Percentiles rank a stretch among this genome's conserved stretches.
These are phyloP conservation scores for Caiman crocodilus DNA, from an alignment of 2,797 vertebrate genomes.

Conservation along the genomic window DNA sequence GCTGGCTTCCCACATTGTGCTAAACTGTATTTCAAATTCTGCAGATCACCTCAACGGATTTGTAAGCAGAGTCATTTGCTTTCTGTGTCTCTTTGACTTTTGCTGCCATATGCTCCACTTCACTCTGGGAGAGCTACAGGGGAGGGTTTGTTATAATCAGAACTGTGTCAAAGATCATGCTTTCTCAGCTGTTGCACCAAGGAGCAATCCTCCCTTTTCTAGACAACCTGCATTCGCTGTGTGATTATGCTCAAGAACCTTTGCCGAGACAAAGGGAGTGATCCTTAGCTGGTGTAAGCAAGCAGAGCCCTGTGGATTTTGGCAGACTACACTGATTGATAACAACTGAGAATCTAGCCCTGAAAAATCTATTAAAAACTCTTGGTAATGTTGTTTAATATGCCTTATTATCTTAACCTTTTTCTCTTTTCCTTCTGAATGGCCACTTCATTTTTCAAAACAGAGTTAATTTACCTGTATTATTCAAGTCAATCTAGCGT, in stretches of 20 bases:
- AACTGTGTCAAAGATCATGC: conserved; percentile 54
- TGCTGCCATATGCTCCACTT: conserved; percentile 47
- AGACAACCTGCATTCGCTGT: not conserved
- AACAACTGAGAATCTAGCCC: fast-evolving
- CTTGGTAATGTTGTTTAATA: fast-evolving
- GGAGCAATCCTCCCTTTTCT: not conserved
- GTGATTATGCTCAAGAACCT: not conserved
- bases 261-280: not conserved
- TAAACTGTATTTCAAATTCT: conserved; percentile 35
- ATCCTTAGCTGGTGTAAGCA: not conserved
- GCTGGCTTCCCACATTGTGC: conserved; percentile 36
- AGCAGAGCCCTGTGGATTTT: not conserved
- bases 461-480: fast-evolving
- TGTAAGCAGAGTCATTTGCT: not conserved
- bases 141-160: conserved; percentile 13
- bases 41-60: conserved; percentile 13
- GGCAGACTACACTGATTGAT: not conserved
- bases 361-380: fast-evolving
- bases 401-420: not conserved
- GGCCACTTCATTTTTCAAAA: fast-evolving
- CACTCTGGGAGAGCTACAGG: conserved; percentile 27
- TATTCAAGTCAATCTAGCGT: not conserved
- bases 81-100: fast-evolving
- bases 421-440: fast-evolving
- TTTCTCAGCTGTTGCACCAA: conserved; percentile 65